A percentile compares a stretch with the other conserved stretches of the same genome.
Evolutionary conservation across 2,113 vertebrate species (phyloP).

Genomic region (Gopherus evgoodei): DNA sequence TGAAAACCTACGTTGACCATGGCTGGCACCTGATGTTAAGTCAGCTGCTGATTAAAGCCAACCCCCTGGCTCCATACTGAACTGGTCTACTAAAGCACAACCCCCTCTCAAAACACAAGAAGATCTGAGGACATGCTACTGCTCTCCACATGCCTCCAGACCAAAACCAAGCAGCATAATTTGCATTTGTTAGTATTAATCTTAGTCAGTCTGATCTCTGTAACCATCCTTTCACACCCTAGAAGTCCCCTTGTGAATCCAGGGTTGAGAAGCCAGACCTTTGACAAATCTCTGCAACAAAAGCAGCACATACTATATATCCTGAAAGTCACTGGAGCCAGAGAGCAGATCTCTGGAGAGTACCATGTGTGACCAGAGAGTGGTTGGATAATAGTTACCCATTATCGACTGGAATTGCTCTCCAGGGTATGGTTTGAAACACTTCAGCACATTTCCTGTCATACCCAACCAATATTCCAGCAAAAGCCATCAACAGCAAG

Average conservation of each 20-base stretch:
- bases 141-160: neutral
- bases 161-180: constrained; percentile 24
- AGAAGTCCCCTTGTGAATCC: constrained; percentile 17
- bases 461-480: neutral
- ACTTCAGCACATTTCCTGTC: constrained; percentile 66
- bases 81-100: neutral
- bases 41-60: neutral
- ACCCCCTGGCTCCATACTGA: constrained; percentile 5
- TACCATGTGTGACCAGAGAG: constrained; percentile 40
- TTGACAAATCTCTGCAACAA: neutral
- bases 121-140: neutral
- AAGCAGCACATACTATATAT: neutral
- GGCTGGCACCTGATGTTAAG: neutral
- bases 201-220: constrained; percentile 1
- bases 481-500: constrained; percentile 13
- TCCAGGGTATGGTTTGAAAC: constrained; percentile 46
- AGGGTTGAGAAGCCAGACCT: neutral
- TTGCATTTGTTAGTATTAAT: neutral
- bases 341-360: neutral
- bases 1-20: neutral
- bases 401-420: constrained; percentile 15
- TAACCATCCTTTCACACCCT: constrained; percentile 10
- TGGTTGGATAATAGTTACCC: constrained; percentile 37
- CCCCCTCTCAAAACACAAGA: neutral
- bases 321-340: neutral